Evolutionary conservation across 2,113 vertebrate genomes (phyloP), one percentile per base, ranked within the genome.

Genomic region (Otis tarda): DNA sequence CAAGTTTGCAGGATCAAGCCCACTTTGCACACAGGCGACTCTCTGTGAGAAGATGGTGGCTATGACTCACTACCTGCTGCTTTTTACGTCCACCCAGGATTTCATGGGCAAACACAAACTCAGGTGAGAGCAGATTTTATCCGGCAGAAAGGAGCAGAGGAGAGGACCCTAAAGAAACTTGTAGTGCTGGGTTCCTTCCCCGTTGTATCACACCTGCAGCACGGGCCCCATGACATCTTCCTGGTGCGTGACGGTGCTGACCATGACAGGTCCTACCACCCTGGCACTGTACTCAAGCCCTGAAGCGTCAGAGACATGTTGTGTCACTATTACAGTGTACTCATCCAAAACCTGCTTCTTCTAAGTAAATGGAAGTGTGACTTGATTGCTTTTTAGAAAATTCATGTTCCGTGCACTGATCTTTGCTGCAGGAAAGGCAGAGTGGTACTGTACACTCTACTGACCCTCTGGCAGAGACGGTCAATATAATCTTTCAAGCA

Each of bases 21-120:
- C 5, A 4, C 2, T 70, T 82, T 77, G 50, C 37, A 63, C 55
- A 43, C 8, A 71, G 28, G 25, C 3, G 4, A 7, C 20, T 70
- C 25, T 65, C 25, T 33, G 52, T 27, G 65, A 87, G 28, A 56
- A 70, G 9, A 57, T 20, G 3, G 30, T 17, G 39, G 6, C 15
- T 68, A n/a, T 70, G 63, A 49, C 8, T 37, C 52, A 35, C 17
- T 45, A 20, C 53, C 27, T 55, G 27, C 15, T 55, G 53, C 27
- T 55, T 13, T 55, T 55, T 27, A 6, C 12, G 35, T 19, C 6
- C 65, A 76, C 11, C 14, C 18, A 33, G 7, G 2, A 11, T 49
- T 12, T 23, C 45, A 14, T 7, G 27, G 49, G 43, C 53, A 71
- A 56, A 56, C 0, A 0, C 11, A 18, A 31, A 10, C 14, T 56